Base-by-base conservation (phyloP, 2,888 invertebrate genomes). In the Spilarctia lutea region DNA sequence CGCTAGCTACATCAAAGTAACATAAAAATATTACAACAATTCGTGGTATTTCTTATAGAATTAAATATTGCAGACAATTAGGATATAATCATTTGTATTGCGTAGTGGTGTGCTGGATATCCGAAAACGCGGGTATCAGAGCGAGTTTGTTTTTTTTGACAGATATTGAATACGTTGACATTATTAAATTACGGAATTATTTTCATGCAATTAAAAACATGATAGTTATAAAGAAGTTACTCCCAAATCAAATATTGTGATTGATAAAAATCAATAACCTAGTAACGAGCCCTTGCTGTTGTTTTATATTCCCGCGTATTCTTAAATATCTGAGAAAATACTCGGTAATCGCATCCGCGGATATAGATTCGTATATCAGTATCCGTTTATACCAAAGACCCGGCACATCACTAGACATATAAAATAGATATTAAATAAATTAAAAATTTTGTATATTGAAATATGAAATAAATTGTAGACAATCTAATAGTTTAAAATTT, bases 1-100 rank as follows among this genome's bases (percentile, higher is more conserved):
- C 16, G 16, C 60, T 63, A 60, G 27, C n/a, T 63, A 63, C 18
- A 6, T 24, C 52, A 56, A 60, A 27, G 27, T 27, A 11, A 60
- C 60, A n/a, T 35, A 56, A 69, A 52, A 45, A 20, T 68, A 52
- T 52, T 68, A 68, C 68, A 68, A 63, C 30, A 63, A 63, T 63
- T 56, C 30, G 27, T 63, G 30, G 6, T 63, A 63, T 7, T 7
- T 60, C 3, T 60, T 6, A 60, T 60, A 27, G 16, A 60, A 16
- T 30, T 8, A 27, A 30, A 60, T 0, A 60, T 60, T 63, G 16
- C 16, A 63, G 27, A 63, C 18, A 63, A 63, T 30, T 16, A 4
- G 7, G 52, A 52, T 52, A 52, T 52, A 24, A 52, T n/a, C n/a
- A 52, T 52, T 24, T 60, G n/a, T 60, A 0, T 60, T 27, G 27